Percentiles rank a stretch among this genome's conserved stretches.
Conservation (phyloP, 2,113 vertebrate species). For the Elgaria multicarinata region DNA sequence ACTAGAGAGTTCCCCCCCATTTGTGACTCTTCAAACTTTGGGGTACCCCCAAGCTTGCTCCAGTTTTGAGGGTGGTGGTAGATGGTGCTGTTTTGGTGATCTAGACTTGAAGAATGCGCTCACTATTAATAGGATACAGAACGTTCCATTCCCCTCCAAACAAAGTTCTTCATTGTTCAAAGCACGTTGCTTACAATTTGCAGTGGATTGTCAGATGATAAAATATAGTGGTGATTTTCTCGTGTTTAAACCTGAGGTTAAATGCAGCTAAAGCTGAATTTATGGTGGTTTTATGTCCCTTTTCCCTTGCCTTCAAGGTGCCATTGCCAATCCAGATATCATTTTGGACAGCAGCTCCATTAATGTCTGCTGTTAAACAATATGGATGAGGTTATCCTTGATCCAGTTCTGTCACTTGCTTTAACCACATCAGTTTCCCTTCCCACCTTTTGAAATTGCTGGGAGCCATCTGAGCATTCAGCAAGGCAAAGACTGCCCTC, state of each 20-base stretch:
- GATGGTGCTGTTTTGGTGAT: background rate
- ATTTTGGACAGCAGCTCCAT: background rate
- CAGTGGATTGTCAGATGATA: background rate
- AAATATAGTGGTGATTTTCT: background rate
- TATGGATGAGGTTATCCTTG: background rate
- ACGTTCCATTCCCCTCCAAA: background rate
- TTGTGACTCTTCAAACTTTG: background rate
- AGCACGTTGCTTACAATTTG: background rate
- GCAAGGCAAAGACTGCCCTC: background rate
- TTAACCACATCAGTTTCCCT: background rate
- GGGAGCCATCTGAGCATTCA: background rate
- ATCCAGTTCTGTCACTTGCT: constrained; percentile 5
- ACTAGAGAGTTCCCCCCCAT: no score
- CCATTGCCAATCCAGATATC: background rate
- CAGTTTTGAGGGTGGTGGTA: no score
- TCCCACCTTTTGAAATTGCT: background rate
- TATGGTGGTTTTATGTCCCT: background rate
- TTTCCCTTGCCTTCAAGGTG: background rate
- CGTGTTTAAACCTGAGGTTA: background rate
- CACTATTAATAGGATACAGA: background rate
- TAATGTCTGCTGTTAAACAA: background rate
- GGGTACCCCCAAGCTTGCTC: background rate
- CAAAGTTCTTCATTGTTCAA: background rate
- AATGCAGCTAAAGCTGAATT: constrained; percentile 4
- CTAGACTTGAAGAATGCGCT: background rate